Evolutionary conservation across 1,140 invertebrate species (phyloP), one percentile per base, ranked within the genome.

Genomic region (Aphis gossypii): DNA sequence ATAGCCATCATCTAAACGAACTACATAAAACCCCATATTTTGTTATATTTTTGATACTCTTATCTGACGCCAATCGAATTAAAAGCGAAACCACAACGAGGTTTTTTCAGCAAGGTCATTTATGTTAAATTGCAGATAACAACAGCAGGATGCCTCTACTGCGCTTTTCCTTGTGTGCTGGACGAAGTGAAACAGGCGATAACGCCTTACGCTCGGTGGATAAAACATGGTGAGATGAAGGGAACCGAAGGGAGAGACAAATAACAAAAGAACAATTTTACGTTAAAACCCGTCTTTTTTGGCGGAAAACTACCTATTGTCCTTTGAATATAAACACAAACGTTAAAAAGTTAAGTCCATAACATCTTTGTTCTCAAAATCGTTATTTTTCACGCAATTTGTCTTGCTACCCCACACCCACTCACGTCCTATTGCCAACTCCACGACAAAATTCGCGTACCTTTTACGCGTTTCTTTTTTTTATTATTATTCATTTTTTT

Each of bases 341-440:
- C 76, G 90, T 92, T 92, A 92, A 83, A 92, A 83, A 92, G 90
- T 92, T 82, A 82, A 92, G 90, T 92, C 68, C 76, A 83, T 83
- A 83, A 92, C 90, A 51, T 92, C 90, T 92, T 92, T 92, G 90
- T 92, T 92, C 90, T 76, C 68, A 23, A 83, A 92, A 92, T 48
- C 90, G 90, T 92, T 92, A 92, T 92, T 92, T 82, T 92, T 92
- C 90, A 51, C 90, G 68, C 90, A 41, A 92, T 92, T 83, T 83
- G 76, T 92, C 90, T 92, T 92, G 18, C n/a, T 25, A 18, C 41
- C 38, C n/a, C 56, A 76, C 60, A 91, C 60, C 30, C 68, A 38
- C 25, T 18, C 60, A 20, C 90, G 44, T 44, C 60, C 30, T 35
- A 5, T 92, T 92, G 90, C 60, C 60, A 92, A 82, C 76, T 76